These are phyloP conservation scores for Hippopotamus amphibius DNA, from an alignment of 2,113 vertebrate species.

Conservation along the genomic window DNA sequence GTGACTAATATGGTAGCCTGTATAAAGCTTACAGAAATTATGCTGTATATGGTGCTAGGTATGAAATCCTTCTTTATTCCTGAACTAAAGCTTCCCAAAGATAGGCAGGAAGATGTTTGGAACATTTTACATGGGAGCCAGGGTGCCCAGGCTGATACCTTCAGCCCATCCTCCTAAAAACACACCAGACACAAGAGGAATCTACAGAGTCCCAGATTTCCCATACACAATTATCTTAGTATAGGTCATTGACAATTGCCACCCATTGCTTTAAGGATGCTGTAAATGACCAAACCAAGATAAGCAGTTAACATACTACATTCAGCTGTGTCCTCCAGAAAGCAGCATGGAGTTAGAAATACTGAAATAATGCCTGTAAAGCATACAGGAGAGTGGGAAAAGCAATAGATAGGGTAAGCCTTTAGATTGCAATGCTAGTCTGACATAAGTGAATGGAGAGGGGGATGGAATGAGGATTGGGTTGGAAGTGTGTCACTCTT, in stretches of 20 bases:
- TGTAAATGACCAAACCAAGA: neutral
- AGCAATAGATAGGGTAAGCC: rapidly evolving
- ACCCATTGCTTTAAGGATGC: neutral
- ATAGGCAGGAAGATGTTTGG: neutral
- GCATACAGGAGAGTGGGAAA: neutral
- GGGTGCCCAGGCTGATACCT: neutral
- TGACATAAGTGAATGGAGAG: neutral
- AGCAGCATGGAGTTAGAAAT: neutral
- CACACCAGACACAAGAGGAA: neutral
- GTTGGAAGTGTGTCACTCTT: neutral
- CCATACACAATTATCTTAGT: neutral
- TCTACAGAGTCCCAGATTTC: neutral
- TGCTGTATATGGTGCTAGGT: neutral
- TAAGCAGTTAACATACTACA: neutral
- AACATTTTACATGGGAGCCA: neutral
- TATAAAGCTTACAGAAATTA: neutral
- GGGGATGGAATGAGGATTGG: neutral
- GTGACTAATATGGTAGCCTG: too few relatives aligned
- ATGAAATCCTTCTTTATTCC: neutral
- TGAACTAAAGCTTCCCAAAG: neutral
- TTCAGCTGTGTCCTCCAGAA: neutral
- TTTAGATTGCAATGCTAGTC: neutral
- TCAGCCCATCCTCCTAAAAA: neutral
- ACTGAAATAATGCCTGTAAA: neutral
- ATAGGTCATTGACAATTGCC: neutral